Conservation (phyloP, 2,113 vertebrate species). For the Apteryx mantelli region DNA sequence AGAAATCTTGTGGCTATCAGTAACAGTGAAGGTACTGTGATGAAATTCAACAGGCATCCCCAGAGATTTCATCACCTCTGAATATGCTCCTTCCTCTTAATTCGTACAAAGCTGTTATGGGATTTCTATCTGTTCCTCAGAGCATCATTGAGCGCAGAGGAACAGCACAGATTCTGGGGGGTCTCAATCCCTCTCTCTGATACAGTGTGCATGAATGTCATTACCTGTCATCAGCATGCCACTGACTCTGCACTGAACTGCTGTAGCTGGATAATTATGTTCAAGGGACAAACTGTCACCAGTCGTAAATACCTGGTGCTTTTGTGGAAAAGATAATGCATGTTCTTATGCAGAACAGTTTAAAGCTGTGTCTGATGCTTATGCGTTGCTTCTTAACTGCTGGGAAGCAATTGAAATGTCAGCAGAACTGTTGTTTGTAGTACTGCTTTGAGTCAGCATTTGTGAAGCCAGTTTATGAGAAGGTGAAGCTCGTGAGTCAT, state of each 20-base stretch:
- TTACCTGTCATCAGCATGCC: background rate
- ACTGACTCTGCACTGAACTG: background rate
- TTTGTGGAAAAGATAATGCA: background rate
- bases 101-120: background rate
- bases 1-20: background rate
- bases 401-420: background rate
- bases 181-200: background rate
- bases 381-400: background rate
- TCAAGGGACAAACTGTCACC: background rate
- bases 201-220: background rate
- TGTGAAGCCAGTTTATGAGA: background rate
- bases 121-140: background rate
- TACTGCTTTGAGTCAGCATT: background rate
- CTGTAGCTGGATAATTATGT: background rate
- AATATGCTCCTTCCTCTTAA: background rate
- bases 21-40: background rate
- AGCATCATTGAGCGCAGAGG: background rate
- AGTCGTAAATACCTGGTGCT: background rate
- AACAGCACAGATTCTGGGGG: background rate
- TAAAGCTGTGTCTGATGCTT: background rate
- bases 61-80: background rate
- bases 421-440: background rate
- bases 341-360: background rate
- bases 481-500: background rate
- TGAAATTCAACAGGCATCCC: background rate